Conservation (phyloP, 1,140 invertebrate genomes). For the Araneus ventricosus region DNA sequence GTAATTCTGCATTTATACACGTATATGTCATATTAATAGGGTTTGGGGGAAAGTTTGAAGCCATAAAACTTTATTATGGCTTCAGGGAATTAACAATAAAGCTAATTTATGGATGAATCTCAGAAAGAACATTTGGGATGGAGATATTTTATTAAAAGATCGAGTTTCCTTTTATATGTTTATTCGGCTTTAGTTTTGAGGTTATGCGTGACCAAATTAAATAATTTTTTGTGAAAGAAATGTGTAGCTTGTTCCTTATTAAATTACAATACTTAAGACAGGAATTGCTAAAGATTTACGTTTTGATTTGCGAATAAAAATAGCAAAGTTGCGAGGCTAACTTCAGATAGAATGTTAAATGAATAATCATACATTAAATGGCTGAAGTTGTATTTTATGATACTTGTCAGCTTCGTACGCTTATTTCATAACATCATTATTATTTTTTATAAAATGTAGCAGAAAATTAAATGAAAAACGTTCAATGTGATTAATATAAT, state of each 20-base stretch:
- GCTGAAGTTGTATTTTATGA: no score
- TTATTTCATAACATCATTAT: no score
- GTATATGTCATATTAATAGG: conserved; percentile 42
- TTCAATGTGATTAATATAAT: no score
- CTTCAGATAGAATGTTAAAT: no score
- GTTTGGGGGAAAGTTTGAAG: neutral
- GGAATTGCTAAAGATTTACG: neutral
- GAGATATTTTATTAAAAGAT: conserved; percentile 41
- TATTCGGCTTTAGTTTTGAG: neutral
- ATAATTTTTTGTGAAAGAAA: neutral
- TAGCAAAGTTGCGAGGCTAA: no score
- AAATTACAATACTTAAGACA: neutral
- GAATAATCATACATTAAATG: no score
- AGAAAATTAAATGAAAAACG: no score
- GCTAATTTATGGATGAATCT: conserved; percentile 39
- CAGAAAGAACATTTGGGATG: neutral
- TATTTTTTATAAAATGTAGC: no score
- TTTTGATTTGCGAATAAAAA: no score
- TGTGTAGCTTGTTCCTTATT: neutral
- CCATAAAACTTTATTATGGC: conserved; percentile 44
- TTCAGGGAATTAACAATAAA: conserved; percentile 44
- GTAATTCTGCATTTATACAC: neutral
- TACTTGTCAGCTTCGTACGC: no score
- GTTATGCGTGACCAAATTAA: neutral
- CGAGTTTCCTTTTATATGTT: neutral